These are phyloP conservation scores for Drosophila pruinosa DNA, from an alignment of 1,140 invertebrate genomes.

Conservation along the genomic window DNA sequence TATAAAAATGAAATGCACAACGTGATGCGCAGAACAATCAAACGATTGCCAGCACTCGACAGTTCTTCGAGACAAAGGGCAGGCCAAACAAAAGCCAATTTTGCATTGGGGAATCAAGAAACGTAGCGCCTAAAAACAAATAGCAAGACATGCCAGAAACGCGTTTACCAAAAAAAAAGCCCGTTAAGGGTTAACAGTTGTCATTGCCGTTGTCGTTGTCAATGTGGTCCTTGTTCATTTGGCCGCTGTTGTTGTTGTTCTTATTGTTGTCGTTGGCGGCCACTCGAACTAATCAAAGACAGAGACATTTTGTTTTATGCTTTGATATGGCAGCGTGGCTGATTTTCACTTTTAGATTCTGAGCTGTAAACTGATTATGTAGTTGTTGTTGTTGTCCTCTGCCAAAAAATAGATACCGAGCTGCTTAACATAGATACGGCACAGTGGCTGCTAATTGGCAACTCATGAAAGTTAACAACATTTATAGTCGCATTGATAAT, in stretches of 20 bases:
- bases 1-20: slow-evolving; percentile 77
- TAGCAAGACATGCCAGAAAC: background rate
- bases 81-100: slow-evolving; percentile 3
- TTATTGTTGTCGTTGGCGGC: slow-evolving; percentile 25
- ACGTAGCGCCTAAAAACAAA: slow-evolving; percentile 3
- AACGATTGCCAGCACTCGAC: slow-evolving; percentile 3
- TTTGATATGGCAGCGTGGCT: background rate
- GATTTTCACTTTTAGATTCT: slow-evolving; percentile 30
- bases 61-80: slow-evolving; percentile 1
- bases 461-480: background rate
- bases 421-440: background rate
- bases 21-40: slow-evolving; percentile 64
- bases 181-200: slow-evolving; percentile 20
- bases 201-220: slow-evolving; percentile 13
- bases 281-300: slow-evolving; percentile 62
- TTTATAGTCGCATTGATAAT: background rate
- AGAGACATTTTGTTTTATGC: slow-evolving; percentile 37
- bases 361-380: slow-evolving; percentile 29
- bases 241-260: background rate
- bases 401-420: slow-evolving; percentile 54
- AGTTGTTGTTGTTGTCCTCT: slow-evolving; percentile 33
- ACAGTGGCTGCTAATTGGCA: background rate
- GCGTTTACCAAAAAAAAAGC: background rate
- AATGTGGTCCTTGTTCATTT: background rate
- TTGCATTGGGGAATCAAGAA: slow-evolving; percentile 27